Evolutionary conservation across 2,113 vertebrate species (phyloP).

Genomic region (Vulpes ferrilata): DNA sequence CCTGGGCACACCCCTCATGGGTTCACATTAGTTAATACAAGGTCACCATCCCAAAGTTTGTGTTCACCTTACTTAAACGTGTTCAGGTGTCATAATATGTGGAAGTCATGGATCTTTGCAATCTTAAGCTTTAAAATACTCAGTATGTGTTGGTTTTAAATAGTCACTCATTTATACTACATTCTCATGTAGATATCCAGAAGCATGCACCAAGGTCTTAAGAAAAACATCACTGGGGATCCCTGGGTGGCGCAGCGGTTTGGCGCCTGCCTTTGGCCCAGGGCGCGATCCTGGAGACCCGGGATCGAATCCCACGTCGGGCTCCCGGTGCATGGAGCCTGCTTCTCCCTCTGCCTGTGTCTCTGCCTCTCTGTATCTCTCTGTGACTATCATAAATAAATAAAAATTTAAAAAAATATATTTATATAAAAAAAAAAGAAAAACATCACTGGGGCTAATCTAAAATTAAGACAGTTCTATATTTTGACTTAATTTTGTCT

Average conservation of each 20-base stretch:
- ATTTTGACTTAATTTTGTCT: conserved; percentile 30
- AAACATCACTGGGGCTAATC: not conserved
- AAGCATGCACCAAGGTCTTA: not conserved
- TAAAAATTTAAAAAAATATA: too few species aligned
- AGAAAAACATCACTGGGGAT: not conserved
- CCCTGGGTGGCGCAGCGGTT: too few species aligned
- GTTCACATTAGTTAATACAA: not conserved
- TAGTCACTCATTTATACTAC: not conserved
- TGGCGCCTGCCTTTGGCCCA: too few species aligned
- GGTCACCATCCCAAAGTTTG: not conserved
- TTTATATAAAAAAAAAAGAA: too few species aligned
- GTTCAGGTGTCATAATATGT: not conserved
- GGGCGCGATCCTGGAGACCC: too few species aligned
- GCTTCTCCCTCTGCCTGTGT: too few species aligned
- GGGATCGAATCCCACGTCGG: too few species aligned
- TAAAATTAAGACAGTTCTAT: not conserved
- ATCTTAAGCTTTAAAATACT: not conserved
- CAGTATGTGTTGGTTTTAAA: not conserved
- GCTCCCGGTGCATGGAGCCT: too few species aligned
- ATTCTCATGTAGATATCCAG: not conserved
- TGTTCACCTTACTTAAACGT: not conserved
- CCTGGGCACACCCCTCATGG: not conserved
- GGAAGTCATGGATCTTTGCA: not conserved
- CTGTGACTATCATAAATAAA: too few species aligned
- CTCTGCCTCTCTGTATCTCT: too few species aligned